Evolutionary conservation across 1,140 invertebrate species (phyloP), one percentile per base, ranked within the genome.

Genomic region (Brachionus sp.): DNA sequence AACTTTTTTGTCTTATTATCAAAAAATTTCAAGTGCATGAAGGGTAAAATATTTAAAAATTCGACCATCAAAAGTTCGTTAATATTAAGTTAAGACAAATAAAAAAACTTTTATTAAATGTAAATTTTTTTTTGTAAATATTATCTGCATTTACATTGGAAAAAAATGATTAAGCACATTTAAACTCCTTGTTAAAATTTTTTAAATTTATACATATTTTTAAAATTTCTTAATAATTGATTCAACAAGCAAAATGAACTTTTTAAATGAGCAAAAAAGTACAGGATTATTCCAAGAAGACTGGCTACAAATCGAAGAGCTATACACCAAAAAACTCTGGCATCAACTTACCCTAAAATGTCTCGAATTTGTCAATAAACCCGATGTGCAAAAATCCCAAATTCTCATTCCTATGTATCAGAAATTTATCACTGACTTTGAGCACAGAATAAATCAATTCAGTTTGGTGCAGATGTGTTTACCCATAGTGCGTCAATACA

Each of bases 371-470:
- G 94, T 97, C 1, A 94, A 94, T 85, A 91, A 93, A 87, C 92
- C 94, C 10, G 88, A 92, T 0, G 89, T 96, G 64, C 92, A 94
- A 85, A 91, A 93, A 86, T 93, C 92, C 84, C 93, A 94, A 86
- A 92, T 93, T 84, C 89, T 97, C 0, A 91, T 90, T 12, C 86
- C 86, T 84, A 89, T 98, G 10, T 98, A 98, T 88, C 93, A 93
- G 85, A 95, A 95, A 86, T 97, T 98, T 87, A 90, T 98, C 64
- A 92, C 93, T 68, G 94, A 94, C 64, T 96, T 98, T 90, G 96
- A 98, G 90, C 97, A 93, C 87, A 96, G 95, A 89, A 96, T 98
- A 80, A 98, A 97, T 89, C 94, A 94, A 2, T 89, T 98, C 68
- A 94, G 95, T 0, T 88, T 98, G 68, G 93, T 96, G 35, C 95